Evolutionary conservation across 2,888 invertebrate genomes (phyloP), one percentile per base, ranked within the genome.

Genomic region (Lycocerus yunnanus): DNA sequence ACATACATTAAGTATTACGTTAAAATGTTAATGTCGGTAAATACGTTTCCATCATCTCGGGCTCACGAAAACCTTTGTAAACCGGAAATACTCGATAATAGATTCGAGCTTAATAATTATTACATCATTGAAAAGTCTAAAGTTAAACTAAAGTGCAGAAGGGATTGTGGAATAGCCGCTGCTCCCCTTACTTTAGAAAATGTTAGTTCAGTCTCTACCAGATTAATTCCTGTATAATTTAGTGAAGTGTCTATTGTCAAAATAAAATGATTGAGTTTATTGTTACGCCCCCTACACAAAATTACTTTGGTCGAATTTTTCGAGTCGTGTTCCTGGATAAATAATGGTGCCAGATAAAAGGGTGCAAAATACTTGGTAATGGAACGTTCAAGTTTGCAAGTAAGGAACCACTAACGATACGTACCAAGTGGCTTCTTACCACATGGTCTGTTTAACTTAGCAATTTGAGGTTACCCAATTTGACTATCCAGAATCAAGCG

Each of bases 371-470:
- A 73, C 75, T 79, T 78, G 81, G 77, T 77, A 81, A 82, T 82
- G 79, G 79, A 80, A 82, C 79, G 79, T 74, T 75, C 71, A 82
- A 81, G 81, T 82, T 82, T 80, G 78, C 82, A 72, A 77, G 78
- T 78, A 78, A 79, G 77, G n/a, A 43, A 80, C 82, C 82, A 78
- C 82, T 82, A 83, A 83, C 83, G 82, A 82, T 80, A 82, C 77
- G 74, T 72, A 66, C 73, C 72, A 72, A 74, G 75, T 74, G 74
- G 71, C 70, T 71, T 70, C 72, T 76, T 74, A 71, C 78, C 78
- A 76, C 78, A 76, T 69, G 78, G 75, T 76, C 74, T 74, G 76
- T 78, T 78, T 78, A 72, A 76, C 74, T 74, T 76, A 75, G 71
- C 74, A 76, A 76, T 78, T 76, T 76, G 78, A 74, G 78, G 78